Conservation (phyloP, 2,888 invertebrate species). For the Leucophora obtusa region DNA sequence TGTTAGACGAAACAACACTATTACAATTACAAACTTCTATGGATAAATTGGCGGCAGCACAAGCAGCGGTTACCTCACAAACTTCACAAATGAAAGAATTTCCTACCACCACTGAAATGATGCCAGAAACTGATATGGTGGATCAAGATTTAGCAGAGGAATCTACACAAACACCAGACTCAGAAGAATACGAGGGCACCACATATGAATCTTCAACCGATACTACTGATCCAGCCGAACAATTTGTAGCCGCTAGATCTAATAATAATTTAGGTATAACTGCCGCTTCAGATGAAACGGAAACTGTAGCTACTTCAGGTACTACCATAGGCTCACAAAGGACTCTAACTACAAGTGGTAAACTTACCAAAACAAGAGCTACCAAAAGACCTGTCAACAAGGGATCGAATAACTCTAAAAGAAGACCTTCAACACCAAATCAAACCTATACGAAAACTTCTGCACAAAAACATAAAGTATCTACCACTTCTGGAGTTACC, state of each 20-base stretch:
- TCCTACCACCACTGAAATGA: slow-evolving; percentile 72
- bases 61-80: slow-evolving; percentile 70
- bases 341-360: slow-evolving; percentile 73
- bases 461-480: slow-evolving; percentile 69
- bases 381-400: slow-evolving; percentile 71
- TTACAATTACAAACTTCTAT: slow-evolving; percentile 73
- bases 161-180: slow-evolving; percentile 52
- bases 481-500: slow-evolving; percentile 63
- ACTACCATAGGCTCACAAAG: slow-evolving; percentile 73
- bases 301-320: slow-evolving; percentile 65
- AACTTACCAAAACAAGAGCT: slow-evolving; percentile 71
- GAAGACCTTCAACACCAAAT: slow-evolving; percentile 70
- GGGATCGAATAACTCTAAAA: slow-evolving; percentile 67
- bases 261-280: slow-evolving; percentile 76
- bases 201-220: slow-evolving; percentile 71
- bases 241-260: slow-evolving; percentile 76
- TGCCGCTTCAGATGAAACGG: slow-evolving; percentile 72
- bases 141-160: slow-evolving; percentile 56
- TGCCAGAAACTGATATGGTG: slow-evolving; percentile 50
- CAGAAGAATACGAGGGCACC: slow-evolving; percentile 61
- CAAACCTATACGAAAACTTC: slow-evolving; percentile 55
- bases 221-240: slow-evolving; percentile 74
- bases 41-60: slow-evolving; percentile 74
- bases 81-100: slow-evolving; percentile 69
- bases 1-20: slow-evolving; percentile 74